phyloP scores from a whole-genome alignment of 2,797 vertebrate species.

The Lerista edwardsae region DNA sequence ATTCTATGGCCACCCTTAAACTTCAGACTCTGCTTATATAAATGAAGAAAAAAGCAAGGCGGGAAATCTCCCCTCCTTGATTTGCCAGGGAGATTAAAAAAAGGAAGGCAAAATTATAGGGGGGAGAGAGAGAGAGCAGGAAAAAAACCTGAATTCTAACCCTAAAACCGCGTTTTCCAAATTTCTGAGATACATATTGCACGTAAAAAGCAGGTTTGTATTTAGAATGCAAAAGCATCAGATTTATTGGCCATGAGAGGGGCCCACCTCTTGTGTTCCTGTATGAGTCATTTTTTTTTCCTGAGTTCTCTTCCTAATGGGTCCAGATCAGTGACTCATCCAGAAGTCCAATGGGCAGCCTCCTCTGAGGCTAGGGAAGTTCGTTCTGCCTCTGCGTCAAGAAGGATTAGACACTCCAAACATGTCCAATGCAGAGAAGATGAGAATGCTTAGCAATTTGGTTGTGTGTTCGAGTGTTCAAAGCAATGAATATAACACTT shows the following conservation, averaged over 20 bases:
- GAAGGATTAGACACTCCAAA: too few species aligned
- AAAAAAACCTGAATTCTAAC: too few species aligned
- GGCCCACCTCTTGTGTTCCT: neutral
- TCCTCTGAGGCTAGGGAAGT: too few species aligned
- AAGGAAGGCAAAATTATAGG: neutral
- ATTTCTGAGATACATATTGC: neutral
- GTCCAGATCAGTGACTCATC: too few species aligned
- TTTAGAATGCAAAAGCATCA: neutral
- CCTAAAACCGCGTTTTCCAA: too few species aligned
- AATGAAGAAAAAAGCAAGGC: neutral
- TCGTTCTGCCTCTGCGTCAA: too few species aligned
- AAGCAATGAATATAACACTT: too few species aligned
- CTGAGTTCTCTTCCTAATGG: neutral
- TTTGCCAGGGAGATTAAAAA: neutral
- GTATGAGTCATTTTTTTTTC: neutral
- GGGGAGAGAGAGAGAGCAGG: too few species aligned
- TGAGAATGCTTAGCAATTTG: too few species aligned
- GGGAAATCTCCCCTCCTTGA: neutral
- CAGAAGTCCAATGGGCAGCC: too few species aligned
- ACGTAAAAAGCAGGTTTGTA: neutral
- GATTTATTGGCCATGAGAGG: neutral
- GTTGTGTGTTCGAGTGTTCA: neutral
- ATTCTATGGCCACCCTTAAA: slow-evolving; percentile 3
- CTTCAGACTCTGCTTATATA: neutral
- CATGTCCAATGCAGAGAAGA: too few species aligned